Evolutionary conservation across 2,888 invertebrate species (phyloP).

Genomic region (Argynnis bischoffii): DNA sequence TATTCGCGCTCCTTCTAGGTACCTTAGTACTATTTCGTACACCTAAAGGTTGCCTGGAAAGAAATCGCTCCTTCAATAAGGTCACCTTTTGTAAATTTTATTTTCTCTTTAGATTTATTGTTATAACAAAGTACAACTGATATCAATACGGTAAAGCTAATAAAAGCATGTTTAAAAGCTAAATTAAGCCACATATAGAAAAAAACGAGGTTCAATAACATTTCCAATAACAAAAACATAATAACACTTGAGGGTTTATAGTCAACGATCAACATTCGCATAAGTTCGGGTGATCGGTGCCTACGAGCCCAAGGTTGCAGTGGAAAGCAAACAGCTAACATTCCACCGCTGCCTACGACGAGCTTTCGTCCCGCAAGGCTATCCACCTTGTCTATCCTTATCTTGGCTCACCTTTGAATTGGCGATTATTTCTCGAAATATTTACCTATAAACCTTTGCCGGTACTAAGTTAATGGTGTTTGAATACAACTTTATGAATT

Average conservation of each 20-base stretch:
- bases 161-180: too few species aligned
- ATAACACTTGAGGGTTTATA: neutral
- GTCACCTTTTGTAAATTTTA: too few species aligned
- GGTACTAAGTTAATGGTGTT: constrained; percentile 1
- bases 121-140: too few species aligned
- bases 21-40: too few species aligned
- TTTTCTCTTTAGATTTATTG: too few species aligned
- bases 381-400: constrained; percentile 48
- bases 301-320: constrained; percentile 51
- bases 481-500: neutral
- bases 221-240: neutral
- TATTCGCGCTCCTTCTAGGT: too few species aligned
- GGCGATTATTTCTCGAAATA: constrained; percentile 42
- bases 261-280: constrained; percentile 39
- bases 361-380: constrained; percentile 73
- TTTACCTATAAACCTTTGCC: constrained; percentile 36
- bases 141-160: too few species aligned
- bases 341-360: constrained; percentile 57
- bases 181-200: neutral
- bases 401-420: constrained; percentile 47
- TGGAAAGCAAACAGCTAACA: constrained; percentile 65
- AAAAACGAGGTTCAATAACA: neutral
- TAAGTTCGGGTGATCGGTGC: constrained; percentile 50
- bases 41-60: too few species aligned
- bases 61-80: too few species aligned